Evolutionary conservation across 2,113 vertebrate genomes (phyloP), one percentile per base, ranked within the genome.

Genomic region (Gnathonemus echidnorhynchus): DNA sequence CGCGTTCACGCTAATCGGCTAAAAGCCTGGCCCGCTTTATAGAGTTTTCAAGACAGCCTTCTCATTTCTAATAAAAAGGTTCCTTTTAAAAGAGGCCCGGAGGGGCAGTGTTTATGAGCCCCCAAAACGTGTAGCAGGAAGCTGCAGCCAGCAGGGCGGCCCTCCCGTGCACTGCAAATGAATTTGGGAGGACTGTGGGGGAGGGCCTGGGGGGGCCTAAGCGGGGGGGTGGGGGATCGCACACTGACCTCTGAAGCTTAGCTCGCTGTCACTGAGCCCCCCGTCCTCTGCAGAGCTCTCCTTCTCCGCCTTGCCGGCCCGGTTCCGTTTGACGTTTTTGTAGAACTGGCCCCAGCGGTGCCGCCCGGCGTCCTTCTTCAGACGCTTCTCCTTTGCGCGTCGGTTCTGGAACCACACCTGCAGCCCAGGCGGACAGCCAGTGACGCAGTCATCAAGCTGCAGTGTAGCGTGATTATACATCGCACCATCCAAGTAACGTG

Each of bases 361-460:
- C 46, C 98, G 97, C 8, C 98, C 98, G 0, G 98, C 98, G 0
- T 99, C 98, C 94, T 99, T 99, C 96, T 99, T 99, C 93, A 99
- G 93, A 0, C 98, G 95, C 91, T 99, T 99, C 94, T 99, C 98
- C 93, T 99, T 99, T 84, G 98, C 98, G 90, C 98, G 94, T 52
- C 98, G 94, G 95, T 99, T 99, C 95, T 99, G 98, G 94, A 99
- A 99, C 98, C 98, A 99, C 35, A 99, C 98, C 98, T 99, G 95
- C 89, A 48, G 21, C 19, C 2, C 53, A 53, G 46, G 15, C 42
- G 21, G 49, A 24, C 17, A 74, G 19, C 39, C 31, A 53, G 19
- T 19, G 80, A 46, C 0, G 42, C 80, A 42, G 9, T 84, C 45
- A 45, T 35, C 11, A 56, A 19, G 35, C 15, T 77, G 11, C 31